Evolutionary conservation across 2,888 invertebrate genomes (phyloP).

Genomic region (Osmoderma eremita): DNA sequence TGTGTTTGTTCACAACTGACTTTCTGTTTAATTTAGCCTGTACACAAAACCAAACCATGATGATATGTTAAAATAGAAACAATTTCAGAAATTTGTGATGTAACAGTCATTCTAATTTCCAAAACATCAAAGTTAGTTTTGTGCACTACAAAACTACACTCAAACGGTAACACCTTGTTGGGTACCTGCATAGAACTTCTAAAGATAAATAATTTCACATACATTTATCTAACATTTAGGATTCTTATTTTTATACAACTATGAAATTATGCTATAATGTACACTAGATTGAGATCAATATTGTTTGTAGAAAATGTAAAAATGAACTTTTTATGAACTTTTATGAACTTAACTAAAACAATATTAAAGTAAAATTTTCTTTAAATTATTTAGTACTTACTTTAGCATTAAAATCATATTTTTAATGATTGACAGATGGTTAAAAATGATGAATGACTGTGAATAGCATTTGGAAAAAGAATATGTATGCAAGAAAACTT

Average conservation of each 20-base stretch:
- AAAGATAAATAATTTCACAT: not conserved
- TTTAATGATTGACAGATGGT: not conserved
- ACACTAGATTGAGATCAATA: no score
- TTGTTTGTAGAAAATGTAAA: no score
- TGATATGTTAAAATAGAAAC: slow-evolving; percentile 47
- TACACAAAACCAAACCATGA: slow-evolving; percentile 67
- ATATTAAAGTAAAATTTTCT: no score
- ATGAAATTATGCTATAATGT: no score
- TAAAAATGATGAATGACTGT: slow-evolving; percentile 40
- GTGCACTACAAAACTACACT: slow-evolving; percentile 45
- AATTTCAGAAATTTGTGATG: slow-evolving; percentile 11
- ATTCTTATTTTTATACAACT: no score
- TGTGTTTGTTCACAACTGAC: slow-evolving; percentile 61
- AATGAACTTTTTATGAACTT: no score
- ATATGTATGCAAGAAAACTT: slow-evolving; percentile 56
- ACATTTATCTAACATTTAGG: no score
- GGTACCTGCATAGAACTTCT: slow-evolving; percentile 7
- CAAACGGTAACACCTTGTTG: not conserved
- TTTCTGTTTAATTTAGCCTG: slow-evolving; percentile 68
- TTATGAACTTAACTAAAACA: no score
- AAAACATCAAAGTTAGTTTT: slow-evolving; percentile 52
- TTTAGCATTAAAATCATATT: not conserved
- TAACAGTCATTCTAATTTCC: slow-evolving; percentile 38
- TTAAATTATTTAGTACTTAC: no score
- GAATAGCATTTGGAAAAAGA: slow-evolving; percentile 1